Evolutionary conservation across 2,113 vertebrate genomes (phyloP), one percentile per base, ranked within the genome.

Genomic region (Coregonus clupeaformis): DNA sequence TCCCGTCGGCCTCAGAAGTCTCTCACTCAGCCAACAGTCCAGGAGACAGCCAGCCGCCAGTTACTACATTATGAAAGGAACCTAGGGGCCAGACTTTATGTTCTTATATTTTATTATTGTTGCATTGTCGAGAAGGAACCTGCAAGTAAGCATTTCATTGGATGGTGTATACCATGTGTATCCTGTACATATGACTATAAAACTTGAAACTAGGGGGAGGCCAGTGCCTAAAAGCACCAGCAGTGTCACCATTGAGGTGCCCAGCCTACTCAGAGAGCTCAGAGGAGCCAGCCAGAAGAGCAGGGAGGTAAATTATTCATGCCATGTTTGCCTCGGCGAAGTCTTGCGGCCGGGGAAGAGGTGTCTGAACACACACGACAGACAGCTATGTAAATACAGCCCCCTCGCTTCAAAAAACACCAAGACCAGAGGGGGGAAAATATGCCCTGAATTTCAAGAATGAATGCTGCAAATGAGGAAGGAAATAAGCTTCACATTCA

Each of bases 241-340:
- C 70, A 76, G 76, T 57, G 59, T 72, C 67, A 68, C 77, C 64
- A 77, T 64, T 62, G 65, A 72, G 73, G 78, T 77, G 22, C 11
- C 65, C 63, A 57, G 68, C 49, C 16, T 52, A 18, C 16, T 52
- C 49, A 18, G 49, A 52, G 24, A 65, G 75, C 74, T 85, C 55
- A 80, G 68, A 82, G 82, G 76, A 88, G 81, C 70, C 81, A 77
- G 78, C 67, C 75, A 85, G 74, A 52, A 89, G 82, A 79, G 75
- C 69, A 68, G 75, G 79, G 84, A 77, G 80, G 84, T 91, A 87
- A 91, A 92, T 90, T 89, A 91, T 90, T 91, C 79, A 89, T 81
- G 1, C 74, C 77, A 80, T 84, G 80, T 88, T 88, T 89, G 69
- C 84, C 80, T 78, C 67, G 45, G 72, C 78, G 71, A n/a, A 57